Evolutionary conservation across 2,113 vertebrate genomes (phyloP).

Genomic region (Toxotes jaculatrix): DNA sequence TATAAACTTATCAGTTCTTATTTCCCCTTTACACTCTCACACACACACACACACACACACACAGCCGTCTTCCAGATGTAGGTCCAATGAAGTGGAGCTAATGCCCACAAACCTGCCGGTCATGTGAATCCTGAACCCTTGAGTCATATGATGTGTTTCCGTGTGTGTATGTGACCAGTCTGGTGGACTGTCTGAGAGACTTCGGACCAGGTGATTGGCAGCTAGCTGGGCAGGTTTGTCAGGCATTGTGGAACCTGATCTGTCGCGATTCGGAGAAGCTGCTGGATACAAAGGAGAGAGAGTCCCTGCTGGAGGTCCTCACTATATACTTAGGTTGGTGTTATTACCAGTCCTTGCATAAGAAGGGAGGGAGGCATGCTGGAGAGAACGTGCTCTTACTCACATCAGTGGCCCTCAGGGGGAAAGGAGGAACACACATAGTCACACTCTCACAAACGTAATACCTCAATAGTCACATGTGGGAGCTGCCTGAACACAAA

Average conservation of each 20-base stretch:
- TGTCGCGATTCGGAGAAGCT: conserved; percentile 50
- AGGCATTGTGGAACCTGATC: conserved; percentile 94
- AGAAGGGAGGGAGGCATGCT: conserved; percentile 31
- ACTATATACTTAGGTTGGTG: conserved; percentile 86
- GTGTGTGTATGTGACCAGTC: conserved; percentile 78
- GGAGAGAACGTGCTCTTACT: conserved; percentile 25
- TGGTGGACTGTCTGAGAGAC: conserved; percentile 92
- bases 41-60: conserved; percentile 27
- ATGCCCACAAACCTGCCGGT: conserved; percentile 63
- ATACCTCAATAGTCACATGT: conserved; percentile 7
- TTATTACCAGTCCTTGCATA: conserved; percentile 39
- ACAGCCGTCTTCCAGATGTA: conserved; percentile 36
- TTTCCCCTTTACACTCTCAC: conserved; percentile 21
- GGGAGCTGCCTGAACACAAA: neutral
- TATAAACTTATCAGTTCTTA: neutral
- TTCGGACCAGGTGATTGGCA: conserved; percentile 94
- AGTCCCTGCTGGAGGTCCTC: conserved; percentile 84
- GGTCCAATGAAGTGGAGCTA: conserved; percentile 58
- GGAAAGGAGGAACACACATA: conserved; percentile 5
- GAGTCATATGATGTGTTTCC: conserved; percentile 63
- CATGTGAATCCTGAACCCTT: conserved; percentile 67
- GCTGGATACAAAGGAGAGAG: conserved; percentile 79
- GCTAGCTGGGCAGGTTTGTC: conserved; percentile 92
- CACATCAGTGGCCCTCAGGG: conserved; percentile 19
- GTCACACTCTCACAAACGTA: neutral